These are phyloP conservation scores for Macquaria ambigua DNA, from an alignment of 2,113 vertebrate genomes.

Conservation along the genomic window DNA sequence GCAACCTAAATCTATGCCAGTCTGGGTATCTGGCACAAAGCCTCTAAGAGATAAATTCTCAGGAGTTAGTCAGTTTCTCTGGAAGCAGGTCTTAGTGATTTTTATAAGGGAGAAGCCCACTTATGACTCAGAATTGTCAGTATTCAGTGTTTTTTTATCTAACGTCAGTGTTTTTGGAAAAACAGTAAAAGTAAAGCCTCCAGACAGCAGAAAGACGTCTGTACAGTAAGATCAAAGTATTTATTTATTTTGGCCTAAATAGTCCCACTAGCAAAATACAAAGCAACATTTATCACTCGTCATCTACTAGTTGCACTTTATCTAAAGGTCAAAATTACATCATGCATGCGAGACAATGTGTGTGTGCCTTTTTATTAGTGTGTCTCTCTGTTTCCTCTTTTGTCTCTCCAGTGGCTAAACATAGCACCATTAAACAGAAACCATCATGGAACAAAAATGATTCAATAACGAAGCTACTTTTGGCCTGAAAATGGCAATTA, in stretches of 20 bases:
- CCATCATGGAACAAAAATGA: constrained; percentile 31
- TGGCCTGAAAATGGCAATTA: constrained; percentile 31
- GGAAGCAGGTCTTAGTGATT: constrained; percentile 11
- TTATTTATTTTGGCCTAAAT: not conserved
- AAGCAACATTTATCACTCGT: not conserved
- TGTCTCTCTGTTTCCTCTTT: constrained; percentile 38
- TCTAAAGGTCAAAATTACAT: constrained; percentile 27
- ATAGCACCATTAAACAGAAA: not conserved
- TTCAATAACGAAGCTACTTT: constrained; percentile 15
- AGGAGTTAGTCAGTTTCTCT: constrained; percentile 77
- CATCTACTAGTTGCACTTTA: not conserved
- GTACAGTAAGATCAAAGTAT: not conserved
- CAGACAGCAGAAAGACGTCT: not conserved
- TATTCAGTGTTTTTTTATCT: not conserved
- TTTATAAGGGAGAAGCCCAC: not conserved
- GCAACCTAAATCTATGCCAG: constrained; percentile 60
- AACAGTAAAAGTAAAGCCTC: not conserved
- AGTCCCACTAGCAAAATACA: not conserved
- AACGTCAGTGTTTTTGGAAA: not conserved
- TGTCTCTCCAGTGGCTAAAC: constrained; percentile 20
- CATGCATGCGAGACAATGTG: not conserved
- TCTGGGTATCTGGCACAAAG: constrained; percentile 60
- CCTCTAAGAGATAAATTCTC: constrained; percentile 75
- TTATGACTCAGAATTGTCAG: constrained; percentile 35
- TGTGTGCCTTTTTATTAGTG: not conserved